phyloP scores from a whole-genome alignment of 2,888 invertebrate species.

The Pyrochroa serraticornis region DNA sequence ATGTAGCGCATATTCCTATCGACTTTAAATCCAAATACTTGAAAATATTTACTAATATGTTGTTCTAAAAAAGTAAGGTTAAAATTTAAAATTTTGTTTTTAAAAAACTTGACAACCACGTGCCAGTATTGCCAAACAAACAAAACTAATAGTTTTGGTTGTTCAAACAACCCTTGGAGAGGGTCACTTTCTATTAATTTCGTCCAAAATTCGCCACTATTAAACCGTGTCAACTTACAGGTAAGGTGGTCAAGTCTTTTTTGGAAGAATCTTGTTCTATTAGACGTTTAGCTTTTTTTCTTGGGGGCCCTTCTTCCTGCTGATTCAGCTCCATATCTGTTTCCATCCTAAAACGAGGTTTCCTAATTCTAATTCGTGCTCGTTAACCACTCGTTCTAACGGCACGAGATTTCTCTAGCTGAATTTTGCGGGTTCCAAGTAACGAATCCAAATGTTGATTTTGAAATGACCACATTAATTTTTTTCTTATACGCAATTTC shows the following conservation, averaged over 20 bases:
- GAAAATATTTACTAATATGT: constrained; percentile 43
- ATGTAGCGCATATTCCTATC: constrained; percentile 41
- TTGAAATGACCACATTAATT: constrained; percentile 16
- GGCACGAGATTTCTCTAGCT: not conserved
- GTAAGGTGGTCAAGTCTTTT: constrained; percentile 34
- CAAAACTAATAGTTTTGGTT: too few species aligned
- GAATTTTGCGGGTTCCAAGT: not conserved
- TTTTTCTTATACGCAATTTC: not conserved
- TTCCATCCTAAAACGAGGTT: constrained; percentile 8
- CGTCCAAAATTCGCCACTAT: too few species aligned
- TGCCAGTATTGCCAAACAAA: too few species aligned
- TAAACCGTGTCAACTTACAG: constrained; percentile 29
- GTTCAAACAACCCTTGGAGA: too few species aligned
- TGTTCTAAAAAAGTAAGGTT: constrained; percentile 36
- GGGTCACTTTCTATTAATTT: too few species aligned
- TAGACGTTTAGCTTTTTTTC: constrained; percentile 34
- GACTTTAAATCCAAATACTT: constrained; percentile 44
- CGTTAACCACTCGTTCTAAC: not conserved
- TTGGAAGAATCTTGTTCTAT: constrained; percentile 28
- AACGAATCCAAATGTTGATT: not conserved
- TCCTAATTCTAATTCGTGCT: not conserved
- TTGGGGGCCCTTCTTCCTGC: constrained; percentile 30
- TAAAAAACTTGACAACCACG: constrained; percentile 6
- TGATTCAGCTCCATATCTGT: constrained; percentile 6
- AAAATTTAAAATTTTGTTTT: constrained; percentile 3